Evolutionary conservation across 2,113 vertebrate species (phyloP), one percentile per base, ranked within the genome.

Genomic region (Gulo gulo): DNA sequence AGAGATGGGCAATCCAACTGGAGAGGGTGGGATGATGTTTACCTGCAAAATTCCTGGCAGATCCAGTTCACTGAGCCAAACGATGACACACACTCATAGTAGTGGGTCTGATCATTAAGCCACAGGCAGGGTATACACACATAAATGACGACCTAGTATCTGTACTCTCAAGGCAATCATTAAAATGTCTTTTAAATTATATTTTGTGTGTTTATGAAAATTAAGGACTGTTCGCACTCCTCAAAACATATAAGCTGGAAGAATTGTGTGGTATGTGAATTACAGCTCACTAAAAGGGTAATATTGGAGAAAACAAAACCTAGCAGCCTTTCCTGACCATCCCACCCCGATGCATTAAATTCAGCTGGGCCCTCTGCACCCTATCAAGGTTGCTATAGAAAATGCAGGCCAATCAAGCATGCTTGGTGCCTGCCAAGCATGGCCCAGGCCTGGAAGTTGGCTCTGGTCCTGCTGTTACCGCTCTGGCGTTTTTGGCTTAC

Each of bases 161-260:
- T 88, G 26, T 63, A 95, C 2, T 89, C 73, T 12, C 36, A 82
- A 92, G 45, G 7, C 21, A 81, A 88, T 65, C 36, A 85, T 88
- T 59, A 95, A 94, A 92, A 89, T 71, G 29, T 81, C 65, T 95
- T 93, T 88, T 89, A 88, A 88, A 61, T n/a, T 91, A 26, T 36
- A 74, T 93, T 93, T 81, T 84, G 21, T 67, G 67, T 73, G n/a
- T 71, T 95, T 96, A 61, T 95, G 59, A 95, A 73, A 87, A 83
- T 65, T 65, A 91, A 91, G 24, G n/a, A 50, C 76, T 89, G 26
- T 93, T 83, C 81, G 47, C 89, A 69, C 15, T 82, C 67, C 73
- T 50, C 45, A 86, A 91, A 94, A 92, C 39, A 23, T 52, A 65
- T 11, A 13, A 84, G 81, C 15, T 29, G 50, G 26, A 61, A 57